Conservation (phyloP, 2,797 vertebrate species). For the Spatula versicolor region DNA sequence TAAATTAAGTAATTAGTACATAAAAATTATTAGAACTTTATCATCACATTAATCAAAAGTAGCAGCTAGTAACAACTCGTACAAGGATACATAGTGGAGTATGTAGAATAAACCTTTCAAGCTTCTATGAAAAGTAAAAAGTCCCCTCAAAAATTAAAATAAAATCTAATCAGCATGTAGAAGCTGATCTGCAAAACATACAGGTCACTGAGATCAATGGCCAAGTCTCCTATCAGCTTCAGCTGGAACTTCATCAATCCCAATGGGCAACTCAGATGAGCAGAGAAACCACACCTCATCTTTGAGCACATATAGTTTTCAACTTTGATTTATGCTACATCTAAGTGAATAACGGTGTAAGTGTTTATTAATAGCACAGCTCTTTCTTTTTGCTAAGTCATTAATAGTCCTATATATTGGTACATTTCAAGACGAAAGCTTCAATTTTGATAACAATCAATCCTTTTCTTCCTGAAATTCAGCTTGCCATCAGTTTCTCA, state of each 20-base stretch:
- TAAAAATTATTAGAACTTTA: background rate
- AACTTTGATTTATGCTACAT: background rate
- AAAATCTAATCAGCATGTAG: background rate
- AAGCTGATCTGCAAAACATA: slow-evolving; percentile 14
- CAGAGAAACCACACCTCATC: background rate
- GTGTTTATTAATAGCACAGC: background rate
- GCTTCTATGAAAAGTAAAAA: background rate
- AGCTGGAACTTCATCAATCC: background rate
- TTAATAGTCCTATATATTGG: background rate
- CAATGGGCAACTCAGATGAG: background rate
- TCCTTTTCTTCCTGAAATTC: background rate
- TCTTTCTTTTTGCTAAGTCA: background rate
- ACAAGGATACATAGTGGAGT: background rate
- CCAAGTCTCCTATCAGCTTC: background rate
- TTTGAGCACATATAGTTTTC: background rate
- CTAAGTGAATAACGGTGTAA: background rate
- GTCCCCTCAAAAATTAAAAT: background rate
- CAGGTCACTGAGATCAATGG: background rate
- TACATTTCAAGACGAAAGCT: background rate
- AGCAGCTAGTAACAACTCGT: background rate
- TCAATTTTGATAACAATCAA: background rate
- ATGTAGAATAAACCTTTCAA: background rate
- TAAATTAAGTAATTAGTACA: background rate
- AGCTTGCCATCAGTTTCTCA: background rate
- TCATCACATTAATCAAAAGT: background rate